phyloP scores from a whole-genome alignment of 35 echinoderm and acorn worm genomes.

The Amphiura filiformis region DNA sequence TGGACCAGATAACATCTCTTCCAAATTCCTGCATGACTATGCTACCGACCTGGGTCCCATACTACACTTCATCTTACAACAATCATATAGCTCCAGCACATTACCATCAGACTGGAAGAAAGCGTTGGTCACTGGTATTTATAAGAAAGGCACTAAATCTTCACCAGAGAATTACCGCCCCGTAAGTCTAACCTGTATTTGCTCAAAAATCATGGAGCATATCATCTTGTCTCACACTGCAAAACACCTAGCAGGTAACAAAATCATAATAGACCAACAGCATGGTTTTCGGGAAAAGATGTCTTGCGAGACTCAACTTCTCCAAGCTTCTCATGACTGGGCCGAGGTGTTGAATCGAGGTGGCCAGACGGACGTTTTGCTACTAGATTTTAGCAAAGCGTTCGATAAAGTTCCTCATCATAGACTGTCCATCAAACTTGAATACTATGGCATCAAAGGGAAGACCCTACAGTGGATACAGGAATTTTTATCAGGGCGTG shows the following conservation, averaged over 20 bases:
- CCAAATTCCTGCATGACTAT: constrained; percentile 5
- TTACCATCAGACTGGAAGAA: constrained; percentile 36
- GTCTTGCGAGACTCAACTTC: constrained; percentile 17
- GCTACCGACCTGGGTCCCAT: constrained; percentile 3
- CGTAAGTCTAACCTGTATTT: constrained; percentile 29
- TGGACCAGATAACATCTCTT: background rate
- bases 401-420: constrained; percentile 19
- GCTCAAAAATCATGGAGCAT: constrained; percentile 34
- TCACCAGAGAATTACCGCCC: constrained; percentile 22
- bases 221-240: constrained; percentile 9
- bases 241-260: constrained; percentile 26
- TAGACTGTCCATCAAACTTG: constrained; percentile 6
- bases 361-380: constrained; percentile 19
- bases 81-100: background rate
- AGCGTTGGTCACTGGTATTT: constrained; percentile 10
- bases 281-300: constrained; percentile 37
- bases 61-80: constrained; percentile 10
- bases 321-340: constrained; percentile 26
- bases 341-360: background rate
- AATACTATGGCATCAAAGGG: constrained; percentile 46
- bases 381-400: constrained; percentile 4
- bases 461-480: constrained; percentile 34
- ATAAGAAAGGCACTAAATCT: constrained; percentile 26
- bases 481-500: constrained; percentile 1
- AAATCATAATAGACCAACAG: constrained; percentile 21